phyloP scores from a whole-genome alignment of 2,888 invertebrate genomes.

The Glaucopsyche alexis region DNA sequence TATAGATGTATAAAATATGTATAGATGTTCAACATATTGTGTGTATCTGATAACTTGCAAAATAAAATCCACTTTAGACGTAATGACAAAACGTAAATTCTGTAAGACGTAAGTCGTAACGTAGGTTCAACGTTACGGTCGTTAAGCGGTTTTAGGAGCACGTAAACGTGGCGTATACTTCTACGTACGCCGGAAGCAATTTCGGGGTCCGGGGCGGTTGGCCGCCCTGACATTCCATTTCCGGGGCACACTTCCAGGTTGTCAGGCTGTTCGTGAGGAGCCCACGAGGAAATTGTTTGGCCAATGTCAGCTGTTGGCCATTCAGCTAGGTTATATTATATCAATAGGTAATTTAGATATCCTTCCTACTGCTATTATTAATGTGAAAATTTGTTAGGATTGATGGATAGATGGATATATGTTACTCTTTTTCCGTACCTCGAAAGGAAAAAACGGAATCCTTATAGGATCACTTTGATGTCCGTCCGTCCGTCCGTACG shows the following conservation, averaged over 20 bases:
- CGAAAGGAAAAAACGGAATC: too few relatives aligned
- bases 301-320: slow-evolving; percentile 60
- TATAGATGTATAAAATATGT: too few relatives aligned
- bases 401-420: too few relatives aligned
- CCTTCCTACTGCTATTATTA: too few relatives aligned
- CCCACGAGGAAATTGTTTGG: slow-evolving; percentile 75
- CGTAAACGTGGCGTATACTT: slow-evolving; percentile 13
- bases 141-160: slow-evolving; percentile 28
- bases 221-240: slow-evolving; percentile 69
- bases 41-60: background rate
- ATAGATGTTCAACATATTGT: too few relatives aligned
- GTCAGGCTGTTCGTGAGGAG: slow-evolving; percentile 63
- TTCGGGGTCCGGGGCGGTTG: slow-evolving; percentile 57
- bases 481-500: too few relatives aligned
- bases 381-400: too few relatives aligned
- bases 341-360: background rate
- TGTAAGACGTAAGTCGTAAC: background rate
- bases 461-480: too few relatives aligned
- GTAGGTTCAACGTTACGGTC: slow-evolving; percentile 12
- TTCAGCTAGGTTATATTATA: background rate
- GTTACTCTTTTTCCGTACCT: too few relatives aligned
- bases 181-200: slow-evolving; percentile 60
- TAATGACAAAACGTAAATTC: background rate
- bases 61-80: slow-evolving; percentile 6
- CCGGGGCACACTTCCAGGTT: slow-evolving; percentile 67